Evolutionary conservation across 2,113 vertebrate genomes (phyloP).

Genomic region (Nycticryphes semicollaris): DNA sequence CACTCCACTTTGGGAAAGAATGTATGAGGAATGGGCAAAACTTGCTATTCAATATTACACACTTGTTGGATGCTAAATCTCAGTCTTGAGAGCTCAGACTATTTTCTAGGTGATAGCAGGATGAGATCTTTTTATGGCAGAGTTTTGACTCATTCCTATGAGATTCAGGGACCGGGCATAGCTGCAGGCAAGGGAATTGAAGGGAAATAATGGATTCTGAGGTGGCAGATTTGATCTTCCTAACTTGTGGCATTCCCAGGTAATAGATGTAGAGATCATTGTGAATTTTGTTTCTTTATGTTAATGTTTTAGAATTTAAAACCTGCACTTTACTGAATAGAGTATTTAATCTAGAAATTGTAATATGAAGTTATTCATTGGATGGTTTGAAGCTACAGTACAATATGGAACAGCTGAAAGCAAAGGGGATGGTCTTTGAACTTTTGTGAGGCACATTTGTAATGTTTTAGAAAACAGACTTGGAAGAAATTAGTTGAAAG

Average conservation of each 20-base stretch:
- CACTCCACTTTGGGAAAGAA: background rate
- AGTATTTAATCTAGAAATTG: background rate
- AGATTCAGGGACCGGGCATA: fast-evolving
- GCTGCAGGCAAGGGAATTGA: background rate
- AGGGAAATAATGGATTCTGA: background rate
- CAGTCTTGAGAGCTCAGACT: background rate
- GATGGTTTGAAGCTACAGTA: background rate
- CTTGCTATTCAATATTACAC: background rate
- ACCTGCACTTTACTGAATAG: background rate
- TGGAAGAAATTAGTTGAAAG: background rate
- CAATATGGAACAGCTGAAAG: background rate
- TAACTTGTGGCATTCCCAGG: background rate
- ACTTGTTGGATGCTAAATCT: background rate
- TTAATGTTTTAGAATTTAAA: background rate
- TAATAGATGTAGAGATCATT: background rate
- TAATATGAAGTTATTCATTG: background rate
- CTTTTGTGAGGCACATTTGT: background rate
- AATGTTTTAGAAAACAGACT: background rate
- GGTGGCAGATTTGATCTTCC: background rate
- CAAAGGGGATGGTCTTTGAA: background rate
- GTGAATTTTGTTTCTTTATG: background rate
- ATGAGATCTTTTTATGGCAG: background rate
- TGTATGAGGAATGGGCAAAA: background rate
- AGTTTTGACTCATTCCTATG: background rate
- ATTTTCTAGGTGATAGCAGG: background rate